Base-by-base conservation (phyloP, 2,797 vertebrate species). In the Pseudochromis fuscus region DNA sequence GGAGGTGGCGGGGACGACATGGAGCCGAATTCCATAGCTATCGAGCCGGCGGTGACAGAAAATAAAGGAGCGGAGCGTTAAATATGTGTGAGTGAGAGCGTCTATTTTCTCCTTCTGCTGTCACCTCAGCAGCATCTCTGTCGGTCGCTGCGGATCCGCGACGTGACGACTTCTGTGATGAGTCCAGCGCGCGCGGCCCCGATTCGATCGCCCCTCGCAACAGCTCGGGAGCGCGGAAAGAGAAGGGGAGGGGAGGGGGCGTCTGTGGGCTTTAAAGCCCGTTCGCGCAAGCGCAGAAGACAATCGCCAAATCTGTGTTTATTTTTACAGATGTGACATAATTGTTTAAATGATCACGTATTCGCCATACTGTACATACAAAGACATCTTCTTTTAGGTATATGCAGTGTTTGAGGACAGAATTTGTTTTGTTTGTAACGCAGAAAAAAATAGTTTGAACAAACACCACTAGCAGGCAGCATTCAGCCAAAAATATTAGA, bases 71-170 rank as follows among this genome's bases (percentile, higher is more conserved):
- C 51, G 15, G 37, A 48, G 24, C 42, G 3, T 15, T 49, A 11
- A 44, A 79, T 68, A 38, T 62, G 67, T 51, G 49, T 7, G 67
- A 24, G 13, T 1, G 46, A 4, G 52, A 3, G 64, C 80, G 88
- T 86, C 79, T 60, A 68, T 73, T 80, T 89, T 88, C 77, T 90
- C 88, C 88, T 89, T 83, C 89, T 86, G 3, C n/a, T n/a, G 38
- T 42, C 38, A 18, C 38, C n/a, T n/a, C n/a, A n/a, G n/a, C n/a
- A n/a, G 92, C 94, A 94, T 94, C 94, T 92, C 91, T 83, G 3
- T 81, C 84, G 73, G 66, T 82, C 88, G 91, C 93, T 93, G 94
- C 94, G 83, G 94, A 93, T 93, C 92, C 89, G 92, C 92, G 94
- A 94, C 94, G 94, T 86, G 87, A 89, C 84, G 90, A 63, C 75